phyloP scores from a whole-genome alignment of 1,140 invertebrate genomes.

The Bombus consobrinus region DNA sequence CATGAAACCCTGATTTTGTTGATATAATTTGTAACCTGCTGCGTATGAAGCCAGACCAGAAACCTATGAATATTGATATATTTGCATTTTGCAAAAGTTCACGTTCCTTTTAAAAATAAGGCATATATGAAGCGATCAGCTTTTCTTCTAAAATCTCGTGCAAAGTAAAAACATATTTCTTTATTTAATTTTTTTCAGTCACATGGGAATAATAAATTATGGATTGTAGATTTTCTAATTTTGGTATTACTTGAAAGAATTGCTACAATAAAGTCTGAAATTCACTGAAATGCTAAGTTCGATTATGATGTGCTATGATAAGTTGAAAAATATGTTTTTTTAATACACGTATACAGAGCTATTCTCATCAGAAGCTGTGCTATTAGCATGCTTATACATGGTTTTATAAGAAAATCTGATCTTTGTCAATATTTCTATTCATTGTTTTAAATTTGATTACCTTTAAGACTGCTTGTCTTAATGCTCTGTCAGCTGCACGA shows the following conservation, averaged over 20 bases:
- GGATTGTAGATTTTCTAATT: no score
- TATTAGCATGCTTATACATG: no score
- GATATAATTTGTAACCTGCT: conserved; percentile 75
- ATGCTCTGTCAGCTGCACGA: conserved; percentile 78
- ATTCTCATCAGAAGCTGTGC: no score
- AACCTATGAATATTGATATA: conserved; percentile 63
- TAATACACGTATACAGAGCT: no score
- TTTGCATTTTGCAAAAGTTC: background rate
- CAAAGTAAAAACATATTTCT: no score
- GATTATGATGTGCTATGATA: no score
- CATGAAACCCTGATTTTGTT: conserved; percentile 74
- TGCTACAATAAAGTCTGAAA: no score
- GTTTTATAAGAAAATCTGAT: background rate
- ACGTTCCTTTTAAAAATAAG: background rate
- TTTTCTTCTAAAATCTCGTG: background rate
- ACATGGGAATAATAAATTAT: no score
- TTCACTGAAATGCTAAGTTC: no score
- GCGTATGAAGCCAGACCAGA: conserved; percentile 70
- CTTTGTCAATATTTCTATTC: background rate
- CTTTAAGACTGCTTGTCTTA: conserved; percentile 78
- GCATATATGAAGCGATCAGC: background rate
- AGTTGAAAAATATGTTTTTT: no score
- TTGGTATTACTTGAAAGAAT: no score
- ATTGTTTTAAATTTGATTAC: conserved; percentile 60
- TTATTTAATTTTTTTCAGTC: no score